phyloP scores from a whole-genome alignment of 2,113 vertebrate genomes.

The Oenanthe melanoleuca region DNA sequence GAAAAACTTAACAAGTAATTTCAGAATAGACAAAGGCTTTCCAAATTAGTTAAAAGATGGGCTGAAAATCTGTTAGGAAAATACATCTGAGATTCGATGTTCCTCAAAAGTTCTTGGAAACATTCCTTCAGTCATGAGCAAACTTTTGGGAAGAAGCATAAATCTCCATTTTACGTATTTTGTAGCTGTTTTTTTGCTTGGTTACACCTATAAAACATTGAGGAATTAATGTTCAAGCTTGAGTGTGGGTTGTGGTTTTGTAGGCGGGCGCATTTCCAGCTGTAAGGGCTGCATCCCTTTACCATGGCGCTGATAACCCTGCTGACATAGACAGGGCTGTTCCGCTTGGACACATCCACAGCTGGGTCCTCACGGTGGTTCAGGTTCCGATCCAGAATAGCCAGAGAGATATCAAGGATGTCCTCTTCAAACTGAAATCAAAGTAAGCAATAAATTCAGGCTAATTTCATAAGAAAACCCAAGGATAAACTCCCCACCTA shows the following conservation, averaged over 20 bases:
- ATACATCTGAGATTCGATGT: not conserved
- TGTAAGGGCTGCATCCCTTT: not conserved
- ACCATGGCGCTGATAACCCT: conserved; percentile 60
- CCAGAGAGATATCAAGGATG: conserved; percentile 56
- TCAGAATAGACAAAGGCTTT: not conserved
- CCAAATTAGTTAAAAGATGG: not conserved
- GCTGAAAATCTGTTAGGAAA: not conserved
- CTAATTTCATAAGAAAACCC: not conserved
- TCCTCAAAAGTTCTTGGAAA: not conserved
- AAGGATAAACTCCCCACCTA: not conserved
- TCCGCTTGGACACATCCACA: not conserved
- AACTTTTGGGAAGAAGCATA: not conserved
- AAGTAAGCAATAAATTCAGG: not conserved
- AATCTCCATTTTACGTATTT: not conserved
- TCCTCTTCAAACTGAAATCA: conserved; percentile 60
- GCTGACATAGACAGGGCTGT: conserved; percentile 42
- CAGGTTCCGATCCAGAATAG: conserved; percentile 53
- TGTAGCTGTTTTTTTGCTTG: not conserved
- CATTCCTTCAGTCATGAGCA: not conserved
- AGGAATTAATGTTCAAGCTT: not conserved
- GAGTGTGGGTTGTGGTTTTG: not conserved
- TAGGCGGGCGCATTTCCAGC: not conserved
- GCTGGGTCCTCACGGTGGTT: not conserved
- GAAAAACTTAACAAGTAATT: not conserved
- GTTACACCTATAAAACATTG: not conserved